Evolutionary conservation across 2,797 vertebrate genomes (phyloP).

Genomic region (Sebastes oblongus): DNA sequence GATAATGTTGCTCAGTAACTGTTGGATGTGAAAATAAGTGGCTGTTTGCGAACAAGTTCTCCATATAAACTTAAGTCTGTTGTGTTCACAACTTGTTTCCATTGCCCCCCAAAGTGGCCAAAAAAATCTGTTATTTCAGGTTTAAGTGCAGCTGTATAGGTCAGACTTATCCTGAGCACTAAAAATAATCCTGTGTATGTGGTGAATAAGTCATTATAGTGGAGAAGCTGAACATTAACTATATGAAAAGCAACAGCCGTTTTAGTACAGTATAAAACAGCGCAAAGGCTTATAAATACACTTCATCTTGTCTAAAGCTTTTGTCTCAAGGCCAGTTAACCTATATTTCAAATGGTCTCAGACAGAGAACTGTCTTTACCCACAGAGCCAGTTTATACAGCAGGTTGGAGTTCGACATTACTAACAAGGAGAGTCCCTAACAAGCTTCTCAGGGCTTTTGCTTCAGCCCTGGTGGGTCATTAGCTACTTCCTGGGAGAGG

Average conservation of each 20-base stretch:
- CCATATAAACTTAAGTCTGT: neutral
- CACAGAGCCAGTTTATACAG: neutral
- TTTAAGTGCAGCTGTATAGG: neutral
- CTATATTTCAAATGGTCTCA: neutral
- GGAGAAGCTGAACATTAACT: neutral
- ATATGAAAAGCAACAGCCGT: neutral
- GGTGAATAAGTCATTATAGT: neutral
- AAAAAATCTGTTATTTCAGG: neutral
- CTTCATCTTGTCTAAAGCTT: neutral
- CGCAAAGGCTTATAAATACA: neutral
- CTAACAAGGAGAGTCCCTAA: slow-evolving; percentile 18
- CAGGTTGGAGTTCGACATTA: neutral
- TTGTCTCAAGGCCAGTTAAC: neutral
- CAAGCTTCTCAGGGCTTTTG: slow-evolving; percentile 12
- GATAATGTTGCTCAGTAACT: neutral
- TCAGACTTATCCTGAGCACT: neutral
- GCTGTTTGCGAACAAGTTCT: neutral
- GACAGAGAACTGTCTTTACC: neutral
- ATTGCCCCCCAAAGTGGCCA: neutral
- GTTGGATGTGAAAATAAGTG: neutral
- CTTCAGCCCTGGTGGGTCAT: slow-evolving; percentile 17
- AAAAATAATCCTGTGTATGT: neutral
- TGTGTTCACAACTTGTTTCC: neutral
- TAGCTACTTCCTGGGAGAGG: slow-evolving; percentile 20
- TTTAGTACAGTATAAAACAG: neutral